These are phyloP conservation scores for Mesitornis unicolor DNA, from an alignment of 2,113 vertebrate genomes.

Conservation along the genomic window DNA sequence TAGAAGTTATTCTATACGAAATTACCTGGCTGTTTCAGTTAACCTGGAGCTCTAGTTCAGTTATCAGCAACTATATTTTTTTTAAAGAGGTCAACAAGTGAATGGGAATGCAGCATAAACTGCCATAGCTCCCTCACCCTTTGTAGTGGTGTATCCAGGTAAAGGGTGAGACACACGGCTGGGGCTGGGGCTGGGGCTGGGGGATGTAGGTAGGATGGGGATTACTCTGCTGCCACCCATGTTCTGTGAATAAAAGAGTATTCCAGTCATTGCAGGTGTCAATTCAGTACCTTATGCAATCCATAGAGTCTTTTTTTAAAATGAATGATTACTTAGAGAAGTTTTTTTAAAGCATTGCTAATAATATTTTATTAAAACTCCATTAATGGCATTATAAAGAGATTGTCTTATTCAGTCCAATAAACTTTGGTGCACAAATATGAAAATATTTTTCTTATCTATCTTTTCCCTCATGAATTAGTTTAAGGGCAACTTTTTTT, in stretches of 20 bases:
- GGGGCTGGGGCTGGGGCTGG: constrained; percentile 44
- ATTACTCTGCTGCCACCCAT: constrained; percentile 49
- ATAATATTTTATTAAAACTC: neutral
- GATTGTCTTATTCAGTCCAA: neutral
- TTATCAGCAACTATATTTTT: neutral
- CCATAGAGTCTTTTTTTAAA: neutral
- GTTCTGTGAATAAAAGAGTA: constrained; percentile 58
- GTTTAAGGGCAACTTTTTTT: neutral
- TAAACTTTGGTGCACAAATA: neutral
- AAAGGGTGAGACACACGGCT: constrained; percentile 45
- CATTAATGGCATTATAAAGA: neutral
- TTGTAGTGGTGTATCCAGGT: constrained; percentile 48
- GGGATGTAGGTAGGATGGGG: constrained; percentile 46
- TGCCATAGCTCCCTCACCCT: constrained; percentile 37
- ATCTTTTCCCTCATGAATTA: neutral
- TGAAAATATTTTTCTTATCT: neutral
- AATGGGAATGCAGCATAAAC: constrained; percentile 36
- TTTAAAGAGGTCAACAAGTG: neutral
- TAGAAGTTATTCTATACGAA: neutral
- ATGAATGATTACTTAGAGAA: neutral
- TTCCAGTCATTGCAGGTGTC: constrained; percentile 32
- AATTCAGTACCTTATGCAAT: constrained; percentile 26
- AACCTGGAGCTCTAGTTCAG: neutral
- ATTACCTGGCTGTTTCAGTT: neutral
- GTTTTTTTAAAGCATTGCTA: neutral